phyloP scores from a whole-genome alignment of 2,113 vertebrate genomes.

The Bos indicus region DNA sequence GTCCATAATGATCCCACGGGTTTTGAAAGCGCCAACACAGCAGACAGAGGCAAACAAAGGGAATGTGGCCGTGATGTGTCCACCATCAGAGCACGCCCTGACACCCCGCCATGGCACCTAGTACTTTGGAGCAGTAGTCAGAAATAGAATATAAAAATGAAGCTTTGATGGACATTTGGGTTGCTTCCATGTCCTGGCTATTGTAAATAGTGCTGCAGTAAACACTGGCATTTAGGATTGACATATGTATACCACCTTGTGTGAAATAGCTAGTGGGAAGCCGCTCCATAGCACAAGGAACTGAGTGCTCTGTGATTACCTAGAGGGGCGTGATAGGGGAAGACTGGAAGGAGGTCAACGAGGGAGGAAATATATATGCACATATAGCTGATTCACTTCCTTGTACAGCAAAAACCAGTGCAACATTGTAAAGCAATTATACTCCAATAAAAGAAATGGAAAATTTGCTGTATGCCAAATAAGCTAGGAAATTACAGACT shows the following conservation, averaged over 20 bases:
- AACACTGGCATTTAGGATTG: not conserved
- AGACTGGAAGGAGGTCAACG: not conserved
- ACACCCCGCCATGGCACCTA: not conserved
- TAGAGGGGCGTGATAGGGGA: not conserved
- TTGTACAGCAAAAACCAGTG: not conserved
- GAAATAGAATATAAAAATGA: not conserved
- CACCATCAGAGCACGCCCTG: not conserved
- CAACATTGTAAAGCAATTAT: not conserved
- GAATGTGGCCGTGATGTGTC: rapidly evolving
- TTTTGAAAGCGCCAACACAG: not conserved
- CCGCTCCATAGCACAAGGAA: not conserved
- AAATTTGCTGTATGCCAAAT: not conserved
- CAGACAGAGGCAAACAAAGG: not conserved
- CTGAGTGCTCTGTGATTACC: not conserved
- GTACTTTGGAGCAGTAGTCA: not conserved
- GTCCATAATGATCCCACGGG: not conserved
- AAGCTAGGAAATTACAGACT: not conserved
- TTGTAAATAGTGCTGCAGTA: not conserved
- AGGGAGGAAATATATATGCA: not conserved
- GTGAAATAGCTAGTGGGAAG: not conserved
- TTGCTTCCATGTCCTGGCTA: not conserved
- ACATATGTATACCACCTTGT: not conserved
- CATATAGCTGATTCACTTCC: not conserved
- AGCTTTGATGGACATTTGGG: not conserved
- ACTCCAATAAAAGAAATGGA: not conserved